phyloP scores from a whole-genome alignment of 2,113 vertebrate genomes.

The Oreotragus oreotragus region DNA sequence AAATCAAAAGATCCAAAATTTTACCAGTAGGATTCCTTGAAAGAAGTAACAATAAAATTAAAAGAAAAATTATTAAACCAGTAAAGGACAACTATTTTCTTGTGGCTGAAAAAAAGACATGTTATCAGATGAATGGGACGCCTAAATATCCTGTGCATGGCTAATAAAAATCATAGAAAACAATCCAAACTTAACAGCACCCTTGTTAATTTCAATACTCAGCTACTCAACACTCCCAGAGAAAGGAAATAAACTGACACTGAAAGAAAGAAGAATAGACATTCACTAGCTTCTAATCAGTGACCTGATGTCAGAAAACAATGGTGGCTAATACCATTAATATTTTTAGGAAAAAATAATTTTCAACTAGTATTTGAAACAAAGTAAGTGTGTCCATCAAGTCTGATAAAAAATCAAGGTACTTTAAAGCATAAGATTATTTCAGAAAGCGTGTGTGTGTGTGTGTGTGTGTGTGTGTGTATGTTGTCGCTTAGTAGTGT shows the following conservation, averaged over 20 bases:
- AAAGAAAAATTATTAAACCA: not conserved
- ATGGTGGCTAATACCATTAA: not conserved
- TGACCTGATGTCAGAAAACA: not conserved
- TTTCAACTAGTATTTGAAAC: not conserved
- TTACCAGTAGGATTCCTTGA: not conserved
- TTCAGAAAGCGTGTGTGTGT: not conserved
- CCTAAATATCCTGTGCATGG: not conserved
- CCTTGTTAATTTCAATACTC: not conserved
- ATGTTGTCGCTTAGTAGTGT: not conserved
- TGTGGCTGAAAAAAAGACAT: not conserved
- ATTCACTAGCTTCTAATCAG: not conserved
- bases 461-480: no score
- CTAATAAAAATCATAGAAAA: not conserved
- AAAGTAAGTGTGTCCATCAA: not conserved
- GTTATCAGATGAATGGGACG: not conserved
- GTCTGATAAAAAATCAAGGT: not conserved
- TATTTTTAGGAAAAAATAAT: not conserved
- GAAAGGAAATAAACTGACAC: not conserved
- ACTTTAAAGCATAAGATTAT: not conserved
- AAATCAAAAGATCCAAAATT: not conserved
- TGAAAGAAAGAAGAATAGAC: not conserved
- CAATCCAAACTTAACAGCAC: not conserved
- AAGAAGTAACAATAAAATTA: not conserved
- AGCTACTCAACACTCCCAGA: not conserved
- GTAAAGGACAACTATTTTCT: not conserved